A percentile compares a stretch with the other conserved stretches of the same genome.
These are phyloP conservation scores for Mormoops blainvillei DNA, from an alignment of 2,113 vertebrate genomes.

Conservation along the genomic window DNA sequence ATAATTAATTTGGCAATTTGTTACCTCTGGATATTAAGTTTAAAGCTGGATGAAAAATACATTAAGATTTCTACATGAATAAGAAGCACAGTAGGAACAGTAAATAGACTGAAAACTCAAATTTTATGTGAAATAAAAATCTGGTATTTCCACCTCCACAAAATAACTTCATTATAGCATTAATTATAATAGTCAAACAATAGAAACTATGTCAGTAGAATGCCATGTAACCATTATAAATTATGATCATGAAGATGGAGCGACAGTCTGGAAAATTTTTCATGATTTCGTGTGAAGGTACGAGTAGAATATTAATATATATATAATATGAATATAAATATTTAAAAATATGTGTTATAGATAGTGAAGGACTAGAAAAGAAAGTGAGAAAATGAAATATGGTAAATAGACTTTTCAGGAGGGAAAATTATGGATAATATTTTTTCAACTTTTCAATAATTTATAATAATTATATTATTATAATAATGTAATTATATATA, in stretches of 20 bases:
- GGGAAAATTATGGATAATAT: background rate
- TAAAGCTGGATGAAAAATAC: background rate
- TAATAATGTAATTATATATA: too few species aligned
- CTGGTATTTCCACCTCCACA: background rate
- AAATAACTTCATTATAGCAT: background rate
- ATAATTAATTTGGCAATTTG: background rate
- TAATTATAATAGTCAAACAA: background rate
- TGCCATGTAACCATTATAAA: background rate
- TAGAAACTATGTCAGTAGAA: background rate
- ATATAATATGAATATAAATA: background rate
- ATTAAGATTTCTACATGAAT: background rate
- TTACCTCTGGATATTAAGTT: slow-evolving; percentile 2
- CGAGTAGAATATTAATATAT: background rate
- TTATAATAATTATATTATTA: too few species aligned
- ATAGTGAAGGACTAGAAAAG: background rate
- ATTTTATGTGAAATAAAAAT: background rate
- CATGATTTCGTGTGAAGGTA: background rate
- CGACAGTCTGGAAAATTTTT: background rate
- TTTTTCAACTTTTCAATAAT: background rate
- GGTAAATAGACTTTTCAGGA: background rate
- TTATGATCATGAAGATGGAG: background rate
- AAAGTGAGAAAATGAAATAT: background rate
- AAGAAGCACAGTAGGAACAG: background rate
- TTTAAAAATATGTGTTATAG: background rate
- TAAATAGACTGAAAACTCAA: background rate